Conservation (phyloP, 2,888 invertebrate genomes). For the Sycophila texana region DNA sequence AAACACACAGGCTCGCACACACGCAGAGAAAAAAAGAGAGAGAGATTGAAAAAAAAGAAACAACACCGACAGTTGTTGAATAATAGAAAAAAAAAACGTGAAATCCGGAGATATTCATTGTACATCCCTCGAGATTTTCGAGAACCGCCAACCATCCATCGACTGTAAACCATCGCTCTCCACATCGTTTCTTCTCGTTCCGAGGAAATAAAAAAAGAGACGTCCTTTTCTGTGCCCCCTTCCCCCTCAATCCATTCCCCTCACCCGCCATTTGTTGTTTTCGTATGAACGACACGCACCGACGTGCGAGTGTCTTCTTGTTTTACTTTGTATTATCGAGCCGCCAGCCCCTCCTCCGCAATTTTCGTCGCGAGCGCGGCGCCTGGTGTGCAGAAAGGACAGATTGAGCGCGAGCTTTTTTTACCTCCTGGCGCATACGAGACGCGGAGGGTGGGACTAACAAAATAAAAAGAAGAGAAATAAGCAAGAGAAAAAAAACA, state of each 20-base stretch:
- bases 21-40: slow-evolving; percentile 20
- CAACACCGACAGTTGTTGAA: neutral
- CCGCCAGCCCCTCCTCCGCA: slow-evolving; percentile 38
- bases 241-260: too few relatives aligned
- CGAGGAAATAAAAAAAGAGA: slow-evolving; percentile 1
- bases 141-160: slow-evolving; percentile 46
- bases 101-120: slow-evolving; percentile 30
- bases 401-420: slow-evolving; percentile 31
- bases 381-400: slow-evolving; percentile 10
- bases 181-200: slow-evolving; percentile 13
- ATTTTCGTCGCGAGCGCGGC: slow-evolving; percentile 43
- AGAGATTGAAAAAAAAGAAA: neutral
- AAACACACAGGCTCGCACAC: slow-evolving; percentile 7
- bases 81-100: neutral
- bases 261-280: slow-evolving; percentile 46
- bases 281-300: slow-evolving; percentile 34
- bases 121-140: slow-evolving; percentile 37
- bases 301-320: slow-evolving; percentile 34
- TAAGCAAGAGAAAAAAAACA: neutral
- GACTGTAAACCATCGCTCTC: slow-evolving; percentile 37
- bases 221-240: neutral
- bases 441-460: neutral
- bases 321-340: slow-evolving; percentile 28
- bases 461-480: slow-evolving; percentile 8
- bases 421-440: slow-evolving; percentile 36